Evolutionary conservation across 2,888 invertebrate genomes (phyloP), one percentile per base, ranked within the genome.

Genomic region (Torymus tubicola): DNA sequence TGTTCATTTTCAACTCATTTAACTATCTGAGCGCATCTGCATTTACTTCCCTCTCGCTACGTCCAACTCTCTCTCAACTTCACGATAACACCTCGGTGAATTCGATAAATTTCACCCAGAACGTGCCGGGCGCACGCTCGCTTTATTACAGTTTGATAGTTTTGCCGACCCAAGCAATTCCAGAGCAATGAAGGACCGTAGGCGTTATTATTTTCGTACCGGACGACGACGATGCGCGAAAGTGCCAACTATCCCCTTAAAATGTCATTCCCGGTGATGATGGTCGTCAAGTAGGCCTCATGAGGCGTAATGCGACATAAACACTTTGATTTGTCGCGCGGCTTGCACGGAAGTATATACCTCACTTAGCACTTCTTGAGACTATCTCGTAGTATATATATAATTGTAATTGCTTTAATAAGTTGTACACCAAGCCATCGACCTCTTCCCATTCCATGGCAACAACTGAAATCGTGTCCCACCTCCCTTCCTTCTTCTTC

Each of bases 191-290:
- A n/a, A n/a, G n/a, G n/a, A n/a, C n/a, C 8, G 31, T 31, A 8
- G 31, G 31, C 31, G 31, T 57, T 57, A 69, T 57, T 57, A 57
- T 69, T 57, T 31, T 57, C 18, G 53, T 31, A 16, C 71, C 61
- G 71, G 71, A 71, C 61, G 71, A 24, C 11, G 52, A 72, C n/a
- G n/a, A n/a, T n/a, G 57, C 57, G 55, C 72, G 65, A 74, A 74
- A 64, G 65, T 74, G 50, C 24, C 21, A 65, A 73, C 64, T 74
- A 74, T 74, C 31, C 65, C 74, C 74, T 67, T 67, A 75, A 75
- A 75, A 67, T 58, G 18, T 21, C 67, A 75, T 67, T 75, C 60
- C 18, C 58, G 74, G 31, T 3, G 5, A 50, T 60, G 74, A 75
- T 75, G 60, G 42, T 0, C 53, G 63, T 74, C 52, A 74, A 73